phyloP scores from a whole-genome alignment of 2,888 invertebrate species.

The Andrena bicolor region DNA sequence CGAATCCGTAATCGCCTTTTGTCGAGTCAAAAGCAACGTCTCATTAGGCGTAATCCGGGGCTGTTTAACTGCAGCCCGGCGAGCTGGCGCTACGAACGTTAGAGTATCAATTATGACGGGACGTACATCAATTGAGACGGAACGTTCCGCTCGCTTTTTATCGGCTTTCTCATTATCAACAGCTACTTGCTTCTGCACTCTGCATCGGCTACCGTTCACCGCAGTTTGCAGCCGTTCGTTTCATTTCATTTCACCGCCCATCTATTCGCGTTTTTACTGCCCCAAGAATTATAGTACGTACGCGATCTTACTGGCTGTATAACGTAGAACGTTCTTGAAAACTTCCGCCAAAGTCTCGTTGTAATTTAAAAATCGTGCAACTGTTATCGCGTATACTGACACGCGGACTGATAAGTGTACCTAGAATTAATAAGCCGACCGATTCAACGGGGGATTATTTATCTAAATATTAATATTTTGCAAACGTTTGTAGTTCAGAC shows the following conservation, averaged over 20 bases:
- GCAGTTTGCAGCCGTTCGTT: slow-evolving; percentile 51
- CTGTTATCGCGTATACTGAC: too few relatives aligned
- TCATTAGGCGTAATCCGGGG: slow-evolving; percentile 50
- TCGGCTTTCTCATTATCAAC: slow-evolving; percentile 65
- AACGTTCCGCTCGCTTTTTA: slow-evolving; percentile 59
- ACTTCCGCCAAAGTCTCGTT: slow-evolving; percentile 7
- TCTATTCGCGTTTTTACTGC: slow-evolving; percentile 65
- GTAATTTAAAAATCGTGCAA: background rate
- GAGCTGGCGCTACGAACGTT: slow-evolving; percentile 36
- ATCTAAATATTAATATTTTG: too few relatives aligned
- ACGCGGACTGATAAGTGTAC: too few relatives aligned
- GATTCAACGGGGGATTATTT: too few relatives aligned
- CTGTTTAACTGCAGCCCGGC: slow-evolving; percentile 33
- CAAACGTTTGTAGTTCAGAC: too few relatives aligned
- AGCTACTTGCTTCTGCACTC: slow-evolving; percentile 54
- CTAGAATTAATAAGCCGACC: too few relatives aligned
- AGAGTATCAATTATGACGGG: slow-evolving; percentile 60
- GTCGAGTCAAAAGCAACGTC: slow-evolving; percentile 52
- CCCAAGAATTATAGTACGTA: background rate
- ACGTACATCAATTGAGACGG: slow-evolving; percentile 62
- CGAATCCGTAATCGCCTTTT: slow-evolving; percentile 42
- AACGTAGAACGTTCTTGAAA: slow-evolving; percentile 10
- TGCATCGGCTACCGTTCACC: slow-evolving; percentile 19
- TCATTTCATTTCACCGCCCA: slow-evolving; percentile 65
- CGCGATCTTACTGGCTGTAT: slow-evolving; percentile 24